These are phyloP conservation scores for Euphonia xanthogaster DNA, from an alignment of 2,797 vertebrate genomes.

Conservation along the genomic window DNA sequence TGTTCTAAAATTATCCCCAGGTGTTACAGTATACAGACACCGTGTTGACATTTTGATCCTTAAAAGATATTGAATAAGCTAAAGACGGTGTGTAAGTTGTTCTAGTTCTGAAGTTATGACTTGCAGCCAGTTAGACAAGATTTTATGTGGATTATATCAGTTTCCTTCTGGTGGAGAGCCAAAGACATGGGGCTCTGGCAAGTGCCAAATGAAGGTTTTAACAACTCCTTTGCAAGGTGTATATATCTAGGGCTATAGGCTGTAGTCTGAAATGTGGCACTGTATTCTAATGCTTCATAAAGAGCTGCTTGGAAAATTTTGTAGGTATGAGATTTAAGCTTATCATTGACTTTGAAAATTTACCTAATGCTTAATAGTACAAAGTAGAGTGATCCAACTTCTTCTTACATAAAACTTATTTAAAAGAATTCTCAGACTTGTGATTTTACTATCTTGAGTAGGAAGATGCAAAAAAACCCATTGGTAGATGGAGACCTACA, in stretches of 20 bases:
- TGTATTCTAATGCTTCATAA: background rate
- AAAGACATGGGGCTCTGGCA: background rate
- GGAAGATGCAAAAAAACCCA: background rate
- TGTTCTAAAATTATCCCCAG: conserved; percentile 16
- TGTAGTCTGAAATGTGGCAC: background rate
- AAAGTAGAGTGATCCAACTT: background rate
- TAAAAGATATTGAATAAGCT: background rate
- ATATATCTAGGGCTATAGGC: background rate
- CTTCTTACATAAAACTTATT: background rate
- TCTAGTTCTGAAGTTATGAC: background rate
- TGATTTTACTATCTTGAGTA: background rate
- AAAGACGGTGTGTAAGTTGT: background rate
- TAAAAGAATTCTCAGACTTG: background rate
- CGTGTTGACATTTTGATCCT: background rate
- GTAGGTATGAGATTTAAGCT: background rate
- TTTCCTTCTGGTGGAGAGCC: background rate
- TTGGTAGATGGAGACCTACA: background rate
- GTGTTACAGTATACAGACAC: background rate
- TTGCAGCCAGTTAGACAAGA: background rate
- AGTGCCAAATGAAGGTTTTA: background rate
- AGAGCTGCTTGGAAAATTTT: background rate
- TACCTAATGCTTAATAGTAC: background rate
- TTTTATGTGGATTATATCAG: background rate
- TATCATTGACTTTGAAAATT: background rate
- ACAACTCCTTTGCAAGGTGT: background rate